Conservation (phyloP, 2,888 invertebrate genomes). For the Maniola hyperantus region DNA sequence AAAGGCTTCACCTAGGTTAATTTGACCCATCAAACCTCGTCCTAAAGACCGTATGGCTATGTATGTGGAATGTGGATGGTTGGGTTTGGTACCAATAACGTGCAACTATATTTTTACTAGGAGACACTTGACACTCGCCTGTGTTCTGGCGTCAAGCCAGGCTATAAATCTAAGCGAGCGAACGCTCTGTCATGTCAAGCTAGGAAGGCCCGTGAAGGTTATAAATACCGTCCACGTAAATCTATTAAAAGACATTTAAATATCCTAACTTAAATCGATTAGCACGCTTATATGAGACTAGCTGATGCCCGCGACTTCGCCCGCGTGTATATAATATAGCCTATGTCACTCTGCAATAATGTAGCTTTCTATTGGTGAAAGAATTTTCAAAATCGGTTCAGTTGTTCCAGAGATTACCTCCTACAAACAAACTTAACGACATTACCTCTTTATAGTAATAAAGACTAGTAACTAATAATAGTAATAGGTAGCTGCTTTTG, state of each 20-base stretch:
- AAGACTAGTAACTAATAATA: no score
- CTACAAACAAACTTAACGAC: no score
- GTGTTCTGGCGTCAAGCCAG: conserved; percentile 48
- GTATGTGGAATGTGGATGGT: not conserved
- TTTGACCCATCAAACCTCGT: not conserved
- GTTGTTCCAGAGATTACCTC: no score
- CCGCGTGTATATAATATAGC: no score
- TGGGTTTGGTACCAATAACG: not conserved
- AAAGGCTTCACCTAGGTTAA: no score
- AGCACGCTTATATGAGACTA: not conserved
- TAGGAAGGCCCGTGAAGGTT: conserved; percentile 17
- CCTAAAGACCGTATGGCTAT: not conserved
- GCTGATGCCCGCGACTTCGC: no score
- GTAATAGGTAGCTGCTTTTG: not conserved
- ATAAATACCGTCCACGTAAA: conserved; percentile 17
- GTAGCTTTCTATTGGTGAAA: no score
- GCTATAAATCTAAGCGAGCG: conserved; percentile 63
- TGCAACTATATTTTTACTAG: conserved; percentile 3
- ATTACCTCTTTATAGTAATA: no score
- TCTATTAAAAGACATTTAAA: conserved; percentile 16
- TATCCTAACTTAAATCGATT: conserved; percentile 5
- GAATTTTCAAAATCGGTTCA: no score
- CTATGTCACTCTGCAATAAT: no score
- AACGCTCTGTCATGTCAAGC: conserved; percentile 42
- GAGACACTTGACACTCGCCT: conserved; percentile 11